Percentiles rank a stretch among this genome's conserved stretches.
These are phyloP conservation scores for Sorex fumeus DNA, from an alignment of 2,113 vertebrate species.

Conservation along the genomic window DNA sequence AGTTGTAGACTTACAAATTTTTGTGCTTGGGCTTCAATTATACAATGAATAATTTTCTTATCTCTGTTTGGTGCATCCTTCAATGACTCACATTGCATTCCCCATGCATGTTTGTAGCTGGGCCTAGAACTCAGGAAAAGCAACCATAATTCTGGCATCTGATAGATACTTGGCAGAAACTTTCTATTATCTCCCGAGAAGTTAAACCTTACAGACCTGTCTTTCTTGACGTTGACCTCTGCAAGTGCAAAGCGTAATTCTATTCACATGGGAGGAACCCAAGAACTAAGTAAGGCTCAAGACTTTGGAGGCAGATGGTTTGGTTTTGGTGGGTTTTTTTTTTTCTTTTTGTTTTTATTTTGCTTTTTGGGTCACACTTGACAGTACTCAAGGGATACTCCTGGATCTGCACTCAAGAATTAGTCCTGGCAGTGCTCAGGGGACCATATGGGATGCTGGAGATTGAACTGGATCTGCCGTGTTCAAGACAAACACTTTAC, in stretches of 20 bases:
- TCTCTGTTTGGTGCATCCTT: neutral
- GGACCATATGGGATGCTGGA: no score
- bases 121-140: neutral
- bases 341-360: no score
- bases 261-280: neutral
- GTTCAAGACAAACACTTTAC: no score
- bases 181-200: neutral
- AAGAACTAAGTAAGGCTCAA: neutral
- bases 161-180: neutral
- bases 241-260: neutral
- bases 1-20: no score
- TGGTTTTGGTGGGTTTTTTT: no score
- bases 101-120: neutral
- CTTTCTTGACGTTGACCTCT: neutral
- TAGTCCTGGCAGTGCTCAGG: no score
- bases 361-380: no score
- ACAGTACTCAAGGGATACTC: no score
- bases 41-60: no score
- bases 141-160: neutral
- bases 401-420: no score
- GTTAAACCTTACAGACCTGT: neutral
- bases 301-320: neutral
- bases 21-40: no score
- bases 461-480: no score
- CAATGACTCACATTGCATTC: neutral